Evolutionary conservation across 2,113 vertebrate genomes (phyloP).

Genomic region (Toxostoma redivivum): DNA sequence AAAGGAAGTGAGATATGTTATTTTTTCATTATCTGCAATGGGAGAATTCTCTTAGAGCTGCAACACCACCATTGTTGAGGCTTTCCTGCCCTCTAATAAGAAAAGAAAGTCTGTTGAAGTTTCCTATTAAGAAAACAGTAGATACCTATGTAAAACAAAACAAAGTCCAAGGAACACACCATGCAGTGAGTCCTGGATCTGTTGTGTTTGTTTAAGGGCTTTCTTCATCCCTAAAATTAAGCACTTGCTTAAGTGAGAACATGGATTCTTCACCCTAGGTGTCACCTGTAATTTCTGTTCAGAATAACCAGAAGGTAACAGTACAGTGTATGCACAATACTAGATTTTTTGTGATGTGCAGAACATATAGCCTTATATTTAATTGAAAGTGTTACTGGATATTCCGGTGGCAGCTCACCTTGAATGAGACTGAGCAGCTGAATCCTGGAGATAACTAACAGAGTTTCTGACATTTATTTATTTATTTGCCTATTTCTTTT

Average conservation of each 20-base stretch:
- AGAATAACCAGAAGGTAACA: not conserved
- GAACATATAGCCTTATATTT: not conserved
- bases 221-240: not conserved
- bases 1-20: not conserved
- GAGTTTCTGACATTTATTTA: not conserved
- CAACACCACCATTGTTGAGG: not conserved
- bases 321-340: not conserved
- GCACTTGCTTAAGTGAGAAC: not conserved
- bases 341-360: not conserved
- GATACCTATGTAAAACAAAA: not conserved
- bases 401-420: not conserved
- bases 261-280: not conserved
- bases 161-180: not conserved
- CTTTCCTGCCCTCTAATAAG: not conserved
- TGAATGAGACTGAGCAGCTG: not conserved
- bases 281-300: not conserved
- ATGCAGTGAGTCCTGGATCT: not conserved
- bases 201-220: not conserved
- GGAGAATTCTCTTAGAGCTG: not conserved
- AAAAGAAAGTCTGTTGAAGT: not conserved
- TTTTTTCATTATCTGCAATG: not conserved
- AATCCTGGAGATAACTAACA: not conserved
- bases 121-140: not conserved
- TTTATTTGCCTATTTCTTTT: not conserved
- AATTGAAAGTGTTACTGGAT: not conserved